Conservation (phyloP, 2,113 vertebrate genomes). For the Daphoenositta chrysoptera region DNA sequence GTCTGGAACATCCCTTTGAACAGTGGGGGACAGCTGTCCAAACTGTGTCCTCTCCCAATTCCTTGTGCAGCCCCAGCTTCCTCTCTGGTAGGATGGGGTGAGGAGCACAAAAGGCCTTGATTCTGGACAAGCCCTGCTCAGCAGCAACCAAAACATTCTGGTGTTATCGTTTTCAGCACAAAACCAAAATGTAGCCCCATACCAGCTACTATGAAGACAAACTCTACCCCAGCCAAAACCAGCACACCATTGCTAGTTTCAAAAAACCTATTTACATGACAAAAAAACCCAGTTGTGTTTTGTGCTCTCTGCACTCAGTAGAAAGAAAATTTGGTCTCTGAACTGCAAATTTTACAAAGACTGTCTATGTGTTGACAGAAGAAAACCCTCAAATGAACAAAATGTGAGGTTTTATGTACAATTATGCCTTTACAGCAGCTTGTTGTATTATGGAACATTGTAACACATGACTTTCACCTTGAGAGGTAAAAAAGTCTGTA, state of each 20-base stretch:
- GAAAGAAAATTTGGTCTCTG: not conserved
- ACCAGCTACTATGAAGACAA: not conserved
- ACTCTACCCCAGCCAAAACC: not conserved
- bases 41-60: not conserved
- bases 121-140: not conserved
- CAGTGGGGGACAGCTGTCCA: not conserved
- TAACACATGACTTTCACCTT: not conserved
- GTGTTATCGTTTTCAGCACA: not conserved
- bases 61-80: not conserved
- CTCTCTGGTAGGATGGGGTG: fast-evolving
- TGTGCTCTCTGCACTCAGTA: not conserved
- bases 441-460: not conserved
- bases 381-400: not conserved
- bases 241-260: not conserved
- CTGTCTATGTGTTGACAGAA: not conserved
- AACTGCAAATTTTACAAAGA: not conserved
- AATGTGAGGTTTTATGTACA: not conserved
- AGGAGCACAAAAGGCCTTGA: not conserved
- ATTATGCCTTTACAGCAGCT: not conserved
- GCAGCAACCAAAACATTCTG: not conserved
- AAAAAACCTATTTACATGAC: not conserved
- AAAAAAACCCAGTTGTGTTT: not conserved
- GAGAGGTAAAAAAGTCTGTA: not conserved
- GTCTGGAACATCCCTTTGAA: not conserved
- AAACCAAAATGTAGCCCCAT: not conserved